Percentiles rank a stretch among this genome's conserved stretches.
Evolutionary conservation across 1,140 invertebrate genomes (phyloP).

Genomic region (Drusus annulatus): DNA sequence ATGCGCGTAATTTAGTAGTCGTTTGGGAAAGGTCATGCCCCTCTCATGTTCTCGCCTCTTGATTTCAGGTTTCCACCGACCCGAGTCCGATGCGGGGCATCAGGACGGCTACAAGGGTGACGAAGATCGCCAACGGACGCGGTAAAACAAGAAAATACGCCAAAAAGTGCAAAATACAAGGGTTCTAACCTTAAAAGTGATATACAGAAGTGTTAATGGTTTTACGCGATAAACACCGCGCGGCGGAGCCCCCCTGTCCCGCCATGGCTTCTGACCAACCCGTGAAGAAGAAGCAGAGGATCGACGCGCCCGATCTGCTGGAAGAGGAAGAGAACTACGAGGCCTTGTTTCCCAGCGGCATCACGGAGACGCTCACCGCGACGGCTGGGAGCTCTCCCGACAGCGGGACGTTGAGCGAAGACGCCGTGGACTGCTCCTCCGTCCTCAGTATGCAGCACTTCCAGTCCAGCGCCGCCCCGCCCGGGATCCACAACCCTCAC

Average conservation of each 20-base stretch:
- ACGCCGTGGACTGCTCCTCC: conserved; percentile 68
- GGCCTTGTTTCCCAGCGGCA: conserved; percentile 63
- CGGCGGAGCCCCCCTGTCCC: conserved; percentile 54
- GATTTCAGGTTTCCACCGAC: conserved; percentile 28
- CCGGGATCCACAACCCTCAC: conserved; percentile 46
- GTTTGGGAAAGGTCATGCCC: conserved; percentile 68
- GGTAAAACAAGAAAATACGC: background rate
- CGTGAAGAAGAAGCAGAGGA: conserved; percentile 82
- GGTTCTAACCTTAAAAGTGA: conserved; percentile 41
- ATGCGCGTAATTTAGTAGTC: conserved; percentile 70
- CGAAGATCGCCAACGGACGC: conserved; percentile 16
- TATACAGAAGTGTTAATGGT: conserved; percentile 56
- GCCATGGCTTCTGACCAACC: conserved; percentile 80
- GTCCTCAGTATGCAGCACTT: conserved; percentile 49
- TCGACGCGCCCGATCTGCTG: conserved; percentile 72
- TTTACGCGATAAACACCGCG: conserved; percentile 57
- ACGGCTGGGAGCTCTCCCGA: conserved; percentile 66
- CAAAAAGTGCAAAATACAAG: conserved; percentile 1
- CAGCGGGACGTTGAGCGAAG: conserved; percentile 69
- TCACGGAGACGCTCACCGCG: conserved; percentile 61
- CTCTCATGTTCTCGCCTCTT: conserved; percentile 35
- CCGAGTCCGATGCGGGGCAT: conserved; percentile 28
- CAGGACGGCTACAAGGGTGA: conserved; percentile 12
- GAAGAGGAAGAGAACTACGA: conserved; percentile 74
- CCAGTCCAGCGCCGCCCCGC: conserved; percentile 32